phyloP scores from a whole-genome alignment of 1,140 invertebrate species.

The Drosophila nikananu region DNA sequence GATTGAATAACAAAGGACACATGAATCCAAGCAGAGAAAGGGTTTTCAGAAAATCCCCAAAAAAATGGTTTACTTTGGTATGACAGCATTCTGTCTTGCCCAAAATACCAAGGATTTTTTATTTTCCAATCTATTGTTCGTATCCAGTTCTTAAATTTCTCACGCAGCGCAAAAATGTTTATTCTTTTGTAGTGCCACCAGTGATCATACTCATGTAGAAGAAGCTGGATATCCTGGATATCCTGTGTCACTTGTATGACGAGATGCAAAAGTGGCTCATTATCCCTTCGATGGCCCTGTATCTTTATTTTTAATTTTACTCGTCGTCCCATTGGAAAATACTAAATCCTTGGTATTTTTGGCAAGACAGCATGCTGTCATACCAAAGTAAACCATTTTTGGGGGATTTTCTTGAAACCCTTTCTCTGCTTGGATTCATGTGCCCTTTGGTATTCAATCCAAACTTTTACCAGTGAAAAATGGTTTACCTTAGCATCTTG shows the following conservation, averaged over 20 bases:
- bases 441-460: slow-evolving; percentile 6
- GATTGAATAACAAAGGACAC: slow-evolving; percentile 7
- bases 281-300: too few species aligned
- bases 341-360: not conserved
- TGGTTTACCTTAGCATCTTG: slow-evolving; percentile 38
- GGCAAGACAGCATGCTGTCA: not conserved
- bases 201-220: too few species aligned
- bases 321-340: too few species aligned
- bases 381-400: slow-evolving; percentile 14
- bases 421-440: not conserved
- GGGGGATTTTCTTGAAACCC: slow-evolving; percentile 28
- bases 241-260: too few species aligned
- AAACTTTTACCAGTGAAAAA: slow-evolving; percentile 19
- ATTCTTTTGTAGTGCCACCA: too few species aligned
- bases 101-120: not conserved
- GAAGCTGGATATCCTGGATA: too few species aligned
- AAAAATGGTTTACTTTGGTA: slow-evolving; percentile 13
- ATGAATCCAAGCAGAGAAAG: not conserved
- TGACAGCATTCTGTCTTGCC: not conserved
- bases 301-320: too few species aligned
- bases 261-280: too few species aligned
- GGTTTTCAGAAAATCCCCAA: slow-evolving; percentile 30
- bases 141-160: too few species aligned
- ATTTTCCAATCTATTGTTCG: too few species aligned
- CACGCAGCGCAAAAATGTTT: too few species aligned